Evolutionary conservation across 2,113 vertebrate genomes (phyloP).

Genomic region (Protobothrops mucrosquamatus): DNA sequence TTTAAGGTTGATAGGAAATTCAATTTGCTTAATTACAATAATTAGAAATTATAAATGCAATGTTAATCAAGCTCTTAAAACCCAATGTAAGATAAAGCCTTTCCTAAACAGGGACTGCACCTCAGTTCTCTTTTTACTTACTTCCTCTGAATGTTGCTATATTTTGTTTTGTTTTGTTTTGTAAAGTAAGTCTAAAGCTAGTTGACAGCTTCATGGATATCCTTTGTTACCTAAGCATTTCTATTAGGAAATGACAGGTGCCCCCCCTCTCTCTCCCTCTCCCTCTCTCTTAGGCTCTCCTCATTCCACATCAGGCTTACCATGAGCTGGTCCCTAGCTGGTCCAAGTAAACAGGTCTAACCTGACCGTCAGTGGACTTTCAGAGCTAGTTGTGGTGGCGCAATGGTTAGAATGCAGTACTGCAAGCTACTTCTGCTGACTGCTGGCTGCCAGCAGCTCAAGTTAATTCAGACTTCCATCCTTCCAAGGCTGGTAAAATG

Average conservation of each 20-base stretch:
- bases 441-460: too few species aligned
- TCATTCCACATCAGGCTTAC: neutral
- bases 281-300: too few species aligned
- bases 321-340: too few species aligned
- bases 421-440: too few species aligned
- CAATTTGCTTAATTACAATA: constrained; percentile 31
- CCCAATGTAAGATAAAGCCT: neutral
- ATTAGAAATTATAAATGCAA: neutral
- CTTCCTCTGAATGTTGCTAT: neutral
- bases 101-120: neutral
- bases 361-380: neutral
- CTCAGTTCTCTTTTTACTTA: neutral
- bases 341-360: neutral
- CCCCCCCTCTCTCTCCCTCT: too few species aligned
- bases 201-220: neutral
- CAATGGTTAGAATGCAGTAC: too few species aligned
- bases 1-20: neutral
- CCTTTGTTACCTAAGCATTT: neutral
- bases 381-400: too few species aligned
- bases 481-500: too few species aligned
- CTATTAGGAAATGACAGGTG: too few species aligned
- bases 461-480: too few species aligned
- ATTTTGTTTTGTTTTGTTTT: neutral
- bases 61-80: neutral
- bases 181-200: neutral